Base-by-base conservation (phyloP, 2,888 invertebrate genomes). In the Conchocele bisecta region DNA sequence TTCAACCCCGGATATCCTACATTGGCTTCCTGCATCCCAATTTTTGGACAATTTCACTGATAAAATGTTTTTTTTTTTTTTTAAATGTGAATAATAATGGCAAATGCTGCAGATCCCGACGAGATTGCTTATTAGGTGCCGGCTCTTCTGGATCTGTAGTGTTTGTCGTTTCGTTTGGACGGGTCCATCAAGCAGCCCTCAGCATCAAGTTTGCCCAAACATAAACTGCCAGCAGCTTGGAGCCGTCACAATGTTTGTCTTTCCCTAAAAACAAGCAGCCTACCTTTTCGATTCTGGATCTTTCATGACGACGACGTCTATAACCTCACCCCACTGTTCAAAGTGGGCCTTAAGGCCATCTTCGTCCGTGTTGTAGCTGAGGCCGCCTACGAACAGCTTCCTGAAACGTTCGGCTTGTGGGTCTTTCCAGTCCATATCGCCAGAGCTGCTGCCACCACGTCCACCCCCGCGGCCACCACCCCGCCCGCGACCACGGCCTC, bases 301-400 rank as follows among this genome's bases (percentile, higher is more conserved):
- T 65, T 82, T 85, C 84, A 86, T 84, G 2, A 87, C 85, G 53
- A 85, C 76, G 58, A 77, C 79, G 59, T 87, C 86, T 1, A 79
- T 73, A 39, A 88, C 96, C 88, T 97, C 97, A 17, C 98, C 98
- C 96, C 97, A 99, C 94, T 98, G 95, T 88, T 96, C 96, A 90
- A 98, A 98, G 91, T 98, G 97, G 72, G 95, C 94, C 89, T 97
- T 97, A 31, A 98, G 91, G 9, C 96, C 96, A 39, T 97, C 95
- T 88, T 98, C 98, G 20, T 96, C 96, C 3, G 98, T 98, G 79
- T 97, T 94, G 89, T 97, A 98, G 90, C 97, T 97, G 60, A 98
- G 92, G 9, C 98, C 98, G n/a, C 98, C 98, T 88, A 98, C 98
- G 89, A 98, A 98, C 58, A 98, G 92, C 90, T 98, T 98, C 46